Base-by-base conservation (phyloP, 2,888 invertebrate genomes). In the Lordiphosa andalusiaca region DNA sequence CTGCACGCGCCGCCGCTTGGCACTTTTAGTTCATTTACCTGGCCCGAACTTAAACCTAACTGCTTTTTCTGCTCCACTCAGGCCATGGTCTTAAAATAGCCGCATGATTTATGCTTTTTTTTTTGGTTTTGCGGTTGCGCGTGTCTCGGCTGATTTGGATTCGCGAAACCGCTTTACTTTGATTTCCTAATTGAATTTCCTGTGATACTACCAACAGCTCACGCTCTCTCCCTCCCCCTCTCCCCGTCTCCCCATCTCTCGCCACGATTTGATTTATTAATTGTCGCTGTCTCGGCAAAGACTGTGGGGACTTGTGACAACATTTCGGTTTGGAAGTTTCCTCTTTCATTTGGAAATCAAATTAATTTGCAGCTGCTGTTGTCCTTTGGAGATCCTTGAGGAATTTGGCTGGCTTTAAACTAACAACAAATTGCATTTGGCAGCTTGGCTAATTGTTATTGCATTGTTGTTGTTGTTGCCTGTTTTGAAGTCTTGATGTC, bases 191-290 rank as follows among this genome's bases (percentile, higher is more conserved):
- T 69, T 63, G 54, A 55, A 67, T 72, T 67, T 70, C 56, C 67
- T 70, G 51, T 67, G 30, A 30, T 30, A 30, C 30, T 9, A 9
- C 10, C 33, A 33, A 4, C 35, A 33, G 9, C 12, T 41, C 33
- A 6, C 7, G 3, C 7, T 25, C 12, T 41, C 33, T 10, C 7
- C 6, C 7, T 25, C 7, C 25, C 16, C 7, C 25, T 23, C 12
- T 35, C 49, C 6, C 35, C 36, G n/a, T n/a, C 7, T 25, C 7
- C 25, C 16, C 7, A 7, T 23, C 12, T 35, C 49, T 6, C 35
- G n/a, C n/a, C n/a, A n/a, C 36, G 60, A 69, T 59, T 82, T 73
- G 71, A 78, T 84, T 82, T 86, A 86, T 85, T 84, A 82, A 86
- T 85, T 84, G 85, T 33, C 33, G 40, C n/a, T 38, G 38, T 38